A percentile compares a stretch with the other conserved stretches of the same genome.
These are phyloP conservation scores for Calameuta pallipes DNA, from an alignment of 2,888 invertebrate genomes.

Conservation along the genomic window DNA sequence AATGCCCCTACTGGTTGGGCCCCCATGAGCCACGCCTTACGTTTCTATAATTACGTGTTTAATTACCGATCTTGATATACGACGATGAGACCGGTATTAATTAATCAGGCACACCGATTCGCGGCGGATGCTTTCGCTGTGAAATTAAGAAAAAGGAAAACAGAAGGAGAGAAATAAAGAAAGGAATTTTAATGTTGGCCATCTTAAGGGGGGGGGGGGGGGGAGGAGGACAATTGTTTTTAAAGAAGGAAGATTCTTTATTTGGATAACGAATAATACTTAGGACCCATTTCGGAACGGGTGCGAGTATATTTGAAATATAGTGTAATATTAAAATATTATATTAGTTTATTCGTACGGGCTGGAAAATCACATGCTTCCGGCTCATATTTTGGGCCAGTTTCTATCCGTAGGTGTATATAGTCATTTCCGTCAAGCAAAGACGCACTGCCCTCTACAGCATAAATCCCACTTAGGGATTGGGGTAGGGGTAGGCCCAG, in stretches of 20 bases:
- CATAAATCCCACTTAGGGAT: constrained; percentile 52
- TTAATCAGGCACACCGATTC: constrained; percentile 41
- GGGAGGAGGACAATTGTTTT: no score
- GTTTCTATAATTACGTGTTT: constrained; percentile 64
- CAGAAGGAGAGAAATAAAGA: neutral
- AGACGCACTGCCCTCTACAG: neutral
- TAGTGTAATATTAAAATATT: neutral
- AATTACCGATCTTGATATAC: constrained; percentile 61
- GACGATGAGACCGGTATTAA: constrained; percentile 49
- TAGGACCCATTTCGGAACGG: neutral
- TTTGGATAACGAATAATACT: neutral
- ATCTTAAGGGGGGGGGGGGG: neutral
- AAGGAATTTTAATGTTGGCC: neutral
- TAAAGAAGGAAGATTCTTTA: neutral
- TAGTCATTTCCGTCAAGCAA: neutral
- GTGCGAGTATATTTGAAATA: neutral
- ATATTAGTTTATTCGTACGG: neutral
- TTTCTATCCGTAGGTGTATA: neutral
- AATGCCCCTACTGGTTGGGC: constrained; percentile 3
- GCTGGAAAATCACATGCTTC: neutral
- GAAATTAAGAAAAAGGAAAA: neutral
- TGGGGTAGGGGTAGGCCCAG: constrained; percentile 5
- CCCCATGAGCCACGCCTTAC: constrained; percentile 56
- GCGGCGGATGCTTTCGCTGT: neutral
- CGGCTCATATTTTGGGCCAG: neutral